Conservation (phyloP, 2,888 invertebrate genomes). For the Itoplectis maculator region DNA sequence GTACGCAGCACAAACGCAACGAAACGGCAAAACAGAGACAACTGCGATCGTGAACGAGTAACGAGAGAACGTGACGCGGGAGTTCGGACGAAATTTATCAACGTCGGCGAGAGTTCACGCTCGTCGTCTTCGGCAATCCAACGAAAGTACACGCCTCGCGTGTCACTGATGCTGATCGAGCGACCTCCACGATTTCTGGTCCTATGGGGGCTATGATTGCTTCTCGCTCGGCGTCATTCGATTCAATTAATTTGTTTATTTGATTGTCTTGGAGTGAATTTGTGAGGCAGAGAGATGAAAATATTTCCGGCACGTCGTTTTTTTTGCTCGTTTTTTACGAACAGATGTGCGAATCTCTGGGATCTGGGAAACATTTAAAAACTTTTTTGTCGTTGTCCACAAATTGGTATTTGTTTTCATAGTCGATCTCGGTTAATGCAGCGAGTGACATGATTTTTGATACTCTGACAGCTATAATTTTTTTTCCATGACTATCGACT, state of each 20-base stretch:
- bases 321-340: too few species aligned
- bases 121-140: background rate
- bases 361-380: too few species aligned
- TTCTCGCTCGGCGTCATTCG: background rate
- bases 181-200: background rate
- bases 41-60: slow-evolving; percentile 37
- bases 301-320: too few species aligned
- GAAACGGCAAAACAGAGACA: slow-evolving; percentile 14
- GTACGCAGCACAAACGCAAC: slow-evolving; percentile 3
- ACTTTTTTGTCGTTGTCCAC: too few species aligned
- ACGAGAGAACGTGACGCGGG: slow-evolving; percentile 27
- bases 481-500: background rate
- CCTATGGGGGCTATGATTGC: background rate
- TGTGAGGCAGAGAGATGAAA: too few species aligned
- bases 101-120: background rate
- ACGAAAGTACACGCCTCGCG: background rate
- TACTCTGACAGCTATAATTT: too few species aligned
- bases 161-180: background rate
- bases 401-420: too few species aligned
- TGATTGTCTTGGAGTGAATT: too few species aligned
- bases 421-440: too few species aligned
- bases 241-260: background rate
- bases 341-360: too few species aligned
- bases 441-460: too few species aligned
- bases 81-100: slow-evolving; percentile 19